Conservation (phyloP, 2,797 vertebrate species). For the Eptatretus atami region DNA sequence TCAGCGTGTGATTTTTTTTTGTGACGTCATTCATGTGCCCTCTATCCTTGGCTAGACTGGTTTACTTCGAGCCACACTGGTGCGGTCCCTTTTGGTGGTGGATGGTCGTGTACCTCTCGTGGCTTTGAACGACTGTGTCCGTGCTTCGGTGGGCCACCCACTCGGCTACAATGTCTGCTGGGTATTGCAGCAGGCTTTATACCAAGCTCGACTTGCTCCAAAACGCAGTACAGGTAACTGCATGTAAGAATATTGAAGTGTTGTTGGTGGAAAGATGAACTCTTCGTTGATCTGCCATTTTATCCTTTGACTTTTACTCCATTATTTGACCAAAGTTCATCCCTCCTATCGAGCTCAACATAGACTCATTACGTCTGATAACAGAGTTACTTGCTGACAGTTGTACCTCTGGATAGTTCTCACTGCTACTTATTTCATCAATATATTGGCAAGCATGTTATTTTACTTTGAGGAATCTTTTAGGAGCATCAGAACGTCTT, state of each 20-base stretch:
- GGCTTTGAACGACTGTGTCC: constrained; percentile 28
- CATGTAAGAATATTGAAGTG: neutral
- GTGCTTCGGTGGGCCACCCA: constrained; percentile 15
- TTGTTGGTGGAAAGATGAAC: neutral
- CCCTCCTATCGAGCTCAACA: too few relatives aligned
- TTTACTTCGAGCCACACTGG: constrained; percentile 37
- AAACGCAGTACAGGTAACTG: constrained; percentile 35
- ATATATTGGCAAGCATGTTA: too few relatives aligned
- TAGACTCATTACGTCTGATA: too few relatives aligned
- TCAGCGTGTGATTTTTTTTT: neutral
- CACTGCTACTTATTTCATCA: too few relatives aligned
- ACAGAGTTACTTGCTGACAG: too few relatives aligned
- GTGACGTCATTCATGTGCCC: constrained; percentile 8
- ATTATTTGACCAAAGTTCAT: too few relatives aligned
- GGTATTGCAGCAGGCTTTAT: constrained; percentile 41
- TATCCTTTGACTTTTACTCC: too few relatives aligned
- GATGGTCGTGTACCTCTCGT: constrained; percentile 40
- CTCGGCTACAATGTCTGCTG: constrained; percentile 22
- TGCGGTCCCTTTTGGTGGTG: constrained; percentile 31
- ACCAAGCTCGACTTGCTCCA: constrained; percentile 33
- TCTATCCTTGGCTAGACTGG: constrained; percentile 21
- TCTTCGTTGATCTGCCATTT: constrained; percentile 2
- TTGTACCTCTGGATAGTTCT: too few relatives aligned
- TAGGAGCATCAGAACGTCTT: constrained; percentile 41
- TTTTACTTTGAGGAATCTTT: constrained; percentile 6